These are phyloP conservation scores for Pomatostomus ruficeps DNA, from an alignment of 2,113 vertebrate genomes.

Conservation along the genomic window DNA sequence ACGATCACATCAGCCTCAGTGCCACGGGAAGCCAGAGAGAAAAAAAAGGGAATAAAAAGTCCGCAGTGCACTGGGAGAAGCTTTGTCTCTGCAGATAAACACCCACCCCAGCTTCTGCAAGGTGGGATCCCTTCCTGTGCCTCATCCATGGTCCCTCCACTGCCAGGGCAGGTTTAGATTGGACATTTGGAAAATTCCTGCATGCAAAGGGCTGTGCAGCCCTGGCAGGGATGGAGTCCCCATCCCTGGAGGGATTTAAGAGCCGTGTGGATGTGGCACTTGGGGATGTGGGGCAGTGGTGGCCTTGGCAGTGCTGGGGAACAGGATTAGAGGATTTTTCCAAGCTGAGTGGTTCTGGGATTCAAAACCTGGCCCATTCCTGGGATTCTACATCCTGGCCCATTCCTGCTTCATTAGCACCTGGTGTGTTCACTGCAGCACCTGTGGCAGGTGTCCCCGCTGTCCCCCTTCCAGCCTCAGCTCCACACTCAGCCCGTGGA, in stretches of 20 bases:
- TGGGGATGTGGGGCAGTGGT: neutral
- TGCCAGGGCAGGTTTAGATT: neutral
- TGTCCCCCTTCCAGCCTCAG: neutral
- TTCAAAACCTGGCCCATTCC: fast-evolving
- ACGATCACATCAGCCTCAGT: neutral
- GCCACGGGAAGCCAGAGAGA: neutral
- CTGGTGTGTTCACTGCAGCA: fast-evolving
- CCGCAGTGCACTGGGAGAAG: neutral
- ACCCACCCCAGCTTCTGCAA: neutral
- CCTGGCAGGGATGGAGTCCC: neutral
- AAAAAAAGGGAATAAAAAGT: neutral
- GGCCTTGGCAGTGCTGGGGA: neutral
- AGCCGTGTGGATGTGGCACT: neutral
- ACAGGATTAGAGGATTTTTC: neutral
- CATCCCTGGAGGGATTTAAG: neutral
- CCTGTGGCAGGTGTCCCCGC: neutral
- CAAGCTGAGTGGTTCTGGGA: neutral
- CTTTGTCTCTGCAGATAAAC: neutral
- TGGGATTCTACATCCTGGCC: fast-evolving
- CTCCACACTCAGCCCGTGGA: fast-evolving
- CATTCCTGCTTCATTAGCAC: fast-evolving
- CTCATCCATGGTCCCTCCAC: neutral
- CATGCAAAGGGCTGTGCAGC: neutral
- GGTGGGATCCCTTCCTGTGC: neutral
- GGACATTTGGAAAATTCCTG: neutral